Base-by-base conservation (phyloP, 2,113 vertebrate species). In the Etia nguti region DNA sequence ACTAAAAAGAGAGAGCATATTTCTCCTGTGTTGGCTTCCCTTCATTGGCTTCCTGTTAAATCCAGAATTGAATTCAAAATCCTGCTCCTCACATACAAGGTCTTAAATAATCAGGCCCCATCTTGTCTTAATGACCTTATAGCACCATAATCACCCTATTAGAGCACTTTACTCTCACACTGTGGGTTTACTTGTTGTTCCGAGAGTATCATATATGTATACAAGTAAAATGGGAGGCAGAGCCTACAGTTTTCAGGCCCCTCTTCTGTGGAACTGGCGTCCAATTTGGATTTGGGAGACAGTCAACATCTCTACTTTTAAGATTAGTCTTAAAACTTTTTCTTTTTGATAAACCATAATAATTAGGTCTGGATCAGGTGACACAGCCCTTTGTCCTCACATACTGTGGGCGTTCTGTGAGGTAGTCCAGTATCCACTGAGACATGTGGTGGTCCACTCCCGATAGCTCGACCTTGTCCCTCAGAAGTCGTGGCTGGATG, bases 141-240 rank as follows among this genome's bases (percentile, higher is more conserved):
- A 15, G 55, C 1, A 8, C 56, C 56, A 57, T 29, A 59, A 59
- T 59, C 24, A 59, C 13, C 56, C 56, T 0, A 59, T 29, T 0
- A 29, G 56, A 59, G 24, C 56, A 5, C 24, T 2, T 59, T 0
- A 4, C 24, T 9, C 56, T 16, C 2, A 0, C 24, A 0, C 56
- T 59, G 55, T 24, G 15, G 55, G 12, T 24, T 1, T 57, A 5
- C 24, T 26, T 57, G 24, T 26, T 13, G 55, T 57, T 57, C 12
- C 12, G 13, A 4, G 22, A 15, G 12, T 15, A 15, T 57, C 8
- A n/a, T n/a, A n/a, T n/a, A n/a, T n/a, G n/a, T n/a, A n/a, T 57
- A 26, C 0, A 26, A 15, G 55, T 57, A 57, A 24, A 26, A 57
- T 57, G 12, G 55, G 55, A 57, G 24, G 24, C 0, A 57, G 55